These are phyloP conservation scores for Dicycla oo DNA, from an alignment of 2,888 invertebrate species.

Conservation along the genomic window DNA sequence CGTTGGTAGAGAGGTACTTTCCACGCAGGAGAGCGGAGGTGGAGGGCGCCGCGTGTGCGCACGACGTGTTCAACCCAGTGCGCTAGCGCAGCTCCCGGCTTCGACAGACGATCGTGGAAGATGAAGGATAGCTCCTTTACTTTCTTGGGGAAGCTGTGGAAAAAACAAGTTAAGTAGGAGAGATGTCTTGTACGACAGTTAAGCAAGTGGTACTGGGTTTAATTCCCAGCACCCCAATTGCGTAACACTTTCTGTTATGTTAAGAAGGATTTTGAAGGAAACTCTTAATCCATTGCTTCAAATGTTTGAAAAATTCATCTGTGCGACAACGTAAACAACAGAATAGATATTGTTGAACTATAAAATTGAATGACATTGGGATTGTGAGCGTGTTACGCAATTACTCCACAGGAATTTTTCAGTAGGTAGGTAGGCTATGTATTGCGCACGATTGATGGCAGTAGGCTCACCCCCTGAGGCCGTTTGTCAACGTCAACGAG, in stretches of 20 bases:
- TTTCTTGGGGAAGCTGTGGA: slow-evolving; percentile 67
- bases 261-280: neutral
- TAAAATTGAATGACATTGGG: neutral
- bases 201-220: neutral
- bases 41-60: slow-evolving; percentile 88
- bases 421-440: too few relatives aligned
- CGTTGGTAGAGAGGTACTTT: slow-evolving; percentile 72
- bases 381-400: neutral
- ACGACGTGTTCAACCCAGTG: slow-evolving; percentile 93
- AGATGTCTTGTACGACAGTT: neutral
- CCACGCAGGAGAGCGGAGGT: slow-evolving; percentile 79
- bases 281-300: too few relatives aligned
- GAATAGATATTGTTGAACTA: neutral
- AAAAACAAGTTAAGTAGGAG: neutral
- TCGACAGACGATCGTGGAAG: slow-evolving; percentile 83
- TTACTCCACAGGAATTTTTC: too few relatives aligned
- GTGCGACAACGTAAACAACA: neutral
- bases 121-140: slow-evolving; percentile 68
- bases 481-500: too few relatives aligned
- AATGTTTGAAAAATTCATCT: neutral
- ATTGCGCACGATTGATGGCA: neutral
- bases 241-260: neutral
- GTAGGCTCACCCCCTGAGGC: neutral
- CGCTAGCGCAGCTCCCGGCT: slow-evolving; percentile 90
- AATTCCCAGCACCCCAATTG: neutral